Conservation (phyloP, 2,888 invertebrate genomes). For the Punctoribates punctum region DNA sequence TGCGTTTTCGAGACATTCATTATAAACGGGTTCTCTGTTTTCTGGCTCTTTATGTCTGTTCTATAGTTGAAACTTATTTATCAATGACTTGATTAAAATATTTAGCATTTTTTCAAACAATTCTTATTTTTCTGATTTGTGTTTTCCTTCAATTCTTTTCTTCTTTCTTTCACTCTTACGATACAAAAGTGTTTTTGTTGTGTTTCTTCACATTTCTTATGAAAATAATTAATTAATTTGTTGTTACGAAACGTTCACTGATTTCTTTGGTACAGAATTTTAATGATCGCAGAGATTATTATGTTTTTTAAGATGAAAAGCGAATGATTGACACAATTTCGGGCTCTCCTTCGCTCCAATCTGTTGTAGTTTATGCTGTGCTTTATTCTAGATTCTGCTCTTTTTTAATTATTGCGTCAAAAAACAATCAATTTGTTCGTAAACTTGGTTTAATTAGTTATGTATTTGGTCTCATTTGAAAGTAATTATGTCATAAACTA, state of each 20-base stretch:
- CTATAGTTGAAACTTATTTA: not conserved
- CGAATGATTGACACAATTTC: constrained; percentile 30
- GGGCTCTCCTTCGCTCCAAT: not conserved
- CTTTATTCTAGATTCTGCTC: not conserved
- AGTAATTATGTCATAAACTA: constrained; percentile 18
- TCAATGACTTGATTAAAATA: constrained; percentile 32
- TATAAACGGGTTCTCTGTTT: constrained; percentile 16
- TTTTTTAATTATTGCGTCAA: not conserved
- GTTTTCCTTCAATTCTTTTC: not conserved
- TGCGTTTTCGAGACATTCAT: constrained; percentile 11
- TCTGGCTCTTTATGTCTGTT: not conserved
- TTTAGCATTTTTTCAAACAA: constrained; percentile 7
- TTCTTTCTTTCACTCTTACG: not conserved
- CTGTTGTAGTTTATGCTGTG: not conserved
- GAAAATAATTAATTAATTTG: not conserved
- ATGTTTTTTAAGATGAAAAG: constrained; percentile 7
- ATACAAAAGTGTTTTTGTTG: not conserved
- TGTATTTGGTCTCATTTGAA: constrained; percentile 13
- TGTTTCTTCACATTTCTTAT: not conserved
- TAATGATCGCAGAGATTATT: constrained; percentile 6
- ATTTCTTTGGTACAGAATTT: not conserved
- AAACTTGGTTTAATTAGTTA: not conserved
- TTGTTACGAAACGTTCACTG: not conserved
- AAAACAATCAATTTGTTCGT: constrained; percentile 29
- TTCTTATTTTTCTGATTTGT: not conserved